phyloP scores from a whole-genome alignment of 2,113 vertebrate genomes.

The Leptosomus discolor region DNA sequence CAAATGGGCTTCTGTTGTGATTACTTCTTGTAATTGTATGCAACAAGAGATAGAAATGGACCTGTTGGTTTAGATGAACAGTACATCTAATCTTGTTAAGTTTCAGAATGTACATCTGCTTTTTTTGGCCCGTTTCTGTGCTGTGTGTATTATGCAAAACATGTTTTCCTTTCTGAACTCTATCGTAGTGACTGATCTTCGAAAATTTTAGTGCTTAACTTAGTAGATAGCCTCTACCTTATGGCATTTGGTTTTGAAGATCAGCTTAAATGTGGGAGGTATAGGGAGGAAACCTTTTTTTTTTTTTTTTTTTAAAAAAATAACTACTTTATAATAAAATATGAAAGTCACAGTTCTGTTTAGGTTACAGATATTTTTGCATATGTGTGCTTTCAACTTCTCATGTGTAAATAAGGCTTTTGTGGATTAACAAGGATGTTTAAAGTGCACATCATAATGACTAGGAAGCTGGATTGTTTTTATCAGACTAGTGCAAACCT shows the following conservation, averaged over 20 bases:
- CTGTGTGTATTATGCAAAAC: background rate
- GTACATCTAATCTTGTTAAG: background rate
- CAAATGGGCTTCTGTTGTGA: background rate
- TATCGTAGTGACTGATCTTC: background rate
- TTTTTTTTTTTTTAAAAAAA: background rate
- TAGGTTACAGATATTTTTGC: background rate
- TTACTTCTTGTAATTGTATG: background rate
- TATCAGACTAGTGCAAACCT: slow-evolving; percentile 68
- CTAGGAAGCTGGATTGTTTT: slow-evolving; percentile 69
- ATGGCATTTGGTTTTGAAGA: background rate
- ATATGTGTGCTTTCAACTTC: slow-evolving; percentile 2
- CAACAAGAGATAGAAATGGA: background rate
- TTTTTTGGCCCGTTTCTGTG: background rate
- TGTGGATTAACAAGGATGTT: slow-evolving; percentile 55
- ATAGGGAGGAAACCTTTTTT: background rate
- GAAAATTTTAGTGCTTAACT: background rate
- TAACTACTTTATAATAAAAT: background rate
- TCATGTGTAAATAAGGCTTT: slow-evolving; percentile 18
- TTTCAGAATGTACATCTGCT: background rate
- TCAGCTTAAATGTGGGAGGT: background rate
- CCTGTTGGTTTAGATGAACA: background rate
- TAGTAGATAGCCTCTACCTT: background rate
- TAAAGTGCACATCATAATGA: slow-evolving; percentile 62
- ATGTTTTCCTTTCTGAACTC: background rate
- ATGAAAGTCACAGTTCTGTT: background rate